phyloP scores from a whole-genome alignment of 2,888 invertebrate genomes.

The Lissocephala sabroskyi region DNA sequence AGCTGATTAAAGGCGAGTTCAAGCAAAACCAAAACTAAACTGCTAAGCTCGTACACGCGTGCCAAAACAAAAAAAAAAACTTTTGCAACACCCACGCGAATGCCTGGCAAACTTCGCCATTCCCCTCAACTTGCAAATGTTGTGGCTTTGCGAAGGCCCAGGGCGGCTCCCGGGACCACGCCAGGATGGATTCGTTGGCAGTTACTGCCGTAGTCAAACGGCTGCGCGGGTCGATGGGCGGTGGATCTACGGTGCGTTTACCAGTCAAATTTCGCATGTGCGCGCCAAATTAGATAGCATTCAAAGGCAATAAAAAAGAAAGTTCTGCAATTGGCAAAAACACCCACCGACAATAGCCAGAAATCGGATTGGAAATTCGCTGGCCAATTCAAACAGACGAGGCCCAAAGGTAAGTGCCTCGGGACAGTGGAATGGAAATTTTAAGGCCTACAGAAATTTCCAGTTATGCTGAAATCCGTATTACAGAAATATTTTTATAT shows the following conservation, averaged over 20 bases:
- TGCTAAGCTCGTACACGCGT: slow-evolving; percentile 47
- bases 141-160: too few species aligned
- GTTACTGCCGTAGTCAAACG: not conserved
- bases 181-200: not conserved
- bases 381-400: too few species aligned
- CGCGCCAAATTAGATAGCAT: slow-evolving; percentile 49
- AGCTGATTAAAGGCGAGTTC: slow-evolving; percentile 45
- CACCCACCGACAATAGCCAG: not conserved
- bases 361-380: too few species aligned
- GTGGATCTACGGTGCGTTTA: too few species aligned
- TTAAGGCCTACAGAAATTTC: too few species aligned
- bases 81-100: slow-evolving; percentile 35
- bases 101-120: too few species aligned
- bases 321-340: slow-evolving; percentile 35
- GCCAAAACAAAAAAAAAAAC: slow-evolving; percentile 33
- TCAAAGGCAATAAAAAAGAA: slow-evolving; percentile 48
- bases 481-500: too few species aligned
- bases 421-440: too few species aligned
- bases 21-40: slow-evolving; percentile 32
- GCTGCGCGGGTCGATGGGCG: not conserved
- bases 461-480: too few species aligned
- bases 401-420: too few species aligned
- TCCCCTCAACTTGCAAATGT: too few species aligned
- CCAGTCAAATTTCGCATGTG: slow-evolving; percentile 54
- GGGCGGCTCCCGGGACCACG: not conserved